phyloP scores from a whole-genome alignment of 1,140 invertebrate species.

The Ruditapes philippinarum region DNA sequence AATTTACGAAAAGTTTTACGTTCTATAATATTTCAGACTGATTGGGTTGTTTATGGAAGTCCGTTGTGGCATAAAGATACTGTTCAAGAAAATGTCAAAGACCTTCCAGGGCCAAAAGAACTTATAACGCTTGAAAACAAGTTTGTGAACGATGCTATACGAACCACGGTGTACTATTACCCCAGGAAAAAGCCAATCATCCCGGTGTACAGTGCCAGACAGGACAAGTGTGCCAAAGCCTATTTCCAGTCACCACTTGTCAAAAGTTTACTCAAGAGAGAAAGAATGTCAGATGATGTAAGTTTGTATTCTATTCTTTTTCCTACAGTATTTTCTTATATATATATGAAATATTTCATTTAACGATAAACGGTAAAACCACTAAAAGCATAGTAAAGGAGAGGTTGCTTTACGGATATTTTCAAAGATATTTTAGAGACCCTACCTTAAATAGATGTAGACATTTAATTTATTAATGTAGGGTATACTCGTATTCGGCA shows the following conservation, averaged over 20 bases:
- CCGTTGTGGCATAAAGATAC: conserved; percentile 72
- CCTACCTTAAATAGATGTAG: too few relatives aligned
- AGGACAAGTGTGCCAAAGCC: conserved; percentile 77
- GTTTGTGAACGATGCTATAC: conserved; percentile 76
- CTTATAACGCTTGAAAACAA: conserved; percentile 62
- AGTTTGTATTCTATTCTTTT: too few relatives aligned
- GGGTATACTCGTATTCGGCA: too few relatives aligned
- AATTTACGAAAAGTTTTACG: too few relatives aligned
- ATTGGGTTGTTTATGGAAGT: conserved; percentile 74
- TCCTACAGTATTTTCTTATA: too few relatives aligned
- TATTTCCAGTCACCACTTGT: conserved; percentile 82
- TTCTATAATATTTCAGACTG: conserved; percentile 47
- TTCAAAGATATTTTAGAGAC: too few relatives aligned
- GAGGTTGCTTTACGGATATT: too few relatives aligned
- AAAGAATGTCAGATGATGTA: conserved; percentile 3
- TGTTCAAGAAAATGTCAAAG: conserved; percentile 66
- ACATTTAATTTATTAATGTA: too few relatives aligned
- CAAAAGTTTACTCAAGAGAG: conserved; percentile 69
- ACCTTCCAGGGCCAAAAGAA: conserved; percentile 57
- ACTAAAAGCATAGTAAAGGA: too few relatives aligned
- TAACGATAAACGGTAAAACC: too few relatives aligned
- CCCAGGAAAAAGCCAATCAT: conserved; percentile 76
- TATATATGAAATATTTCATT: too few relatives aligned
- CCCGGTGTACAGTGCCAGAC: conserved; percentile 78
- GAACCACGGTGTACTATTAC: conserved; percentile 62